phyloP scores from a whole-genome alignment of 2,888 invertebrate species.

The Acleris cristana region DNA sequence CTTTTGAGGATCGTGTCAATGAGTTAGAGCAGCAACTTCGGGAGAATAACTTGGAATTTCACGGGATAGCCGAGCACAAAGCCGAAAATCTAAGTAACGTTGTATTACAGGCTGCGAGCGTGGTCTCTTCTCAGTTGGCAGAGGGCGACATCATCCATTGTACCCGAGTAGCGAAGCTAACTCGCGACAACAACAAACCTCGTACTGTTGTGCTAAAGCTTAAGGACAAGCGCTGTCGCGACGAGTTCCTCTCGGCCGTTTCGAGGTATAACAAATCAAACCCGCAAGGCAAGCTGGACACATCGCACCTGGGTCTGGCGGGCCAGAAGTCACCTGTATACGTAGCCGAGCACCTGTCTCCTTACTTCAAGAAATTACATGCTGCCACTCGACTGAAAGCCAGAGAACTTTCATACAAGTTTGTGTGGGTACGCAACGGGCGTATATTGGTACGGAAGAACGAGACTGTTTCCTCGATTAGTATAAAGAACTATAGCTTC shows the following conservation, averaged over 20 bases:
- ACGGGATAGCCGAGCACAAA: constrained; percentile 9
- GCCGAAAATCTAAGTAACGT: neutral
- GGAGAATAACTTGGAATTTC: constrained; percentile 1
- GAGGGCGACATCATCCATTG: constrained; percentile 4
- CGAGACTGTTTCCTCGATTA: no score
- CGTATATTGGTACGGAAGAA: no score
- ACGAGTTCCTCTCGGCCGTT: constrained; percentile 7
- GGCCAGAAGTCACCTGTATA: neutral
- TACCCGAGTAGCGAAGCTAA: constrained; percentile 5
- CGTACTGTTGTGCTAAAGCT: constrained; percentile 4
- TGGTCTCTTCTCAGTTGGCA: neutral
- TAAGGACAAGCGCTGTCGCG: constrained; percentile 6
- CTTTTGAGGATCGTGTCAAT: no score
- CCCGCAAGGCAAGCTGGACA: neutral
- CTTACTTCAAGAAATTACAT: neutral
- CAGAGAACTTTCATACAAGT: no score
- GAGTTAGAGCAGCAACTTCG: neutral
- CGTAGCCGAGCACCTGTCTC: constrained; percentile 5
- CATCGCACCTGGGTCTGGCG: neutral
- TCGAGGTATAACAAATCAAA: neutral
- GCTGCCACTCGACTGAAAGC: no score
- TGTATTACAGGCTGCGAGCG: neutral
- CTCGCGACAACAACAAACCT: constrained; percentile 8
- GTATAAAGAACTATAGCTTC: no score
- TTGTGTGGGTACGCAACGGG: no score